These are phyloP conservation scores for Sparus aurata DNA, from an alignment of 2,797 vertebrate species.

Conservation along the genomic window DNA sequence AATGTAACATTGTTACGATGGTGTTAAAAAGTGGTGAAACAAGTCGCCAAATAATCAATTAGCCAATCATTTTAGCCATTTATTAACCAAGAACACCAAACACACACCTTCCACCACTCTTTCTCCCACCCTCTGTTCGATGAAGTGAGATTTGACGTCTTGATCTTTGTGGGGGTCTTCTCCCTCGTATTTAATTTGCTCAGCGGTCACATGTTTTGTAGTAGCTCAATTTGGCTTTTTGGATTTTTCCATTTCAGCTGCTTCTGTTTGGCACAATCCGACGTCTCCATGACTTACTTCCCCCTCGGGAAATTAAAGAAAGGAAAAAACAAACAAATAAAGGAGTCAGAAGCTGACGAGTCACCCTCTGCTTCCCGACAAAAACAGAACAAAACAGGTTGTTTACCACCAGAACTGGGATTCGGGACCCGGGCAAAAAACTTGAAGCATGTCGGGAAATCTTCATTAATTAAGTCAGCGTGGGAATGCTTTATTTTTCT, in stretches of 20 bases:
- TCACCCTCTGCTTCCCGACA: constrained; percentile 51
- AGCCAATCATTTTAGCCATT: not conserved
- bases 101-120: too few relatives aligned
- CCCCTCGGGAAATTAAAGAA: constrained; percentile 28
- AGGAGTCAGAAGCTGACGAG: constrained; percentile 22
- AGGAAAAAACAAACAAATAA: constrained; percentile 42
- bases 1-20: not conserved
- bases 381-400: constrained; percentile 29
- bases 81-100: not conserved
- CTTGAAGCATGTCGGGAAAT: constrained; percentile 18
- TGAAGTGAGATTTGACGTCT: not conserved
- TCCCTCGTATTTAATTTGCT: not conserved
- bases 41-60: not conserved
- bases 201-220: not conserved
- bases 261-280: not conserved
- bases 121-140: too few relatives aligned
- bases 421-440: not conserved
- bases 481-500: constrained; percentile 26
- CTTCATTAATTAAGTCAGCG: constrained; percentile 17
- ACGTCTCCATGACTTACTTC: constrained; percentile 10
- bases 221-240: not conserved
- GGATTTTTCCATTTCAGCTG: constrained; percentile 11
- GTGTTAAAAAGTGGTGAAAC: not conserved
- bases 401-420: constrained; percentile 31
- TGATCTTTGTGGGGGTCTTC: not conserved